Evolutionary conservation across 1,140 invertebrate species (phyloP), one percentile per base, ranked within the genome.

Genomic region (Lepidotrigona ventralis): DNA sequence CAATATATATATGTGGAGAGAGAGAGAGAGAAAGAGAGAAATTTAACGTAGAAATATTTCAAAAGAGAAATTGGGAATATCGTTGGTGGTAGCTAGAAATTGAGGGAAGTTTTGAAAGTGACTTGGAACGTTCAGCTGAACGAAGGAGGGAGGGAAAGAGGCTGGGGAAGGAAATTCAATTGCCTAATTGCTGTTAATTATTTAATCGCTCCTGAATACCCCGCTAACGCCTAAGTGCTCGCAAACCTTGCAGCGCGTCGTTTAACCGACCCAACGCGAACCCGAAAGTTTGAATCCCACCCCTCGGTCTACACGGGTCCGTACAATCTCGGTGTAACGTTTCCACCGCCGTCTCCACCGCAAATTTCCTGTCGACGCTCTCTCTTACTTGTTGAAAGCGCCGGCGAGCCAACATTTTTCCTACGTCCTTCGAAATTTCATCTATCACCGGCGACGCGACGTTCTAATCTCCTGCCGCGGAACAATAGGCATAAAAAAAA

Each of bases 151-250:
- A 26, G 26, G 63, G 71, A 74, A 72, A 73, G 85, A 77, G 81
- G 54, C 79, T 53, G 63, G 73, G 72, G 75, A 73, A 86, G 88
- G 75, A 91, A 92, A 92, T 92, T 92, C 89, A 92, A 92, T 91
- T 91, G 91, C 90, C 90, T 92, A 92, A 93, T 92, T 92, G 90
- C 90, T 89, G 90, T 92, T 92, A 93, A 92, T 93, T 91, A 91
- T 92, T 92, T 92, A 92, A 92, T 93, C 86, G 89, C 87, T 90
- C 85, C 89, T 91, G 90, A 93, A 92, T 92, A 90, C 87, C 89
- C 86, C 88, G 86, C 88, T 90, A 86, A 89, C 85, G 88, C 87
- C 87, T 86, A 90, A 93, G 89, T 91, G 88, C 89, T 92, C 91
- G 86, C 89, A 87, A 92, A 92, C 90, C 88, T 89, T 88, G 90